These are phyloP conservation scores for Drosophila paramelanica DNA, from an alignment of 2,888 invertebrate species.

Conservation along the genomic window DNA sequence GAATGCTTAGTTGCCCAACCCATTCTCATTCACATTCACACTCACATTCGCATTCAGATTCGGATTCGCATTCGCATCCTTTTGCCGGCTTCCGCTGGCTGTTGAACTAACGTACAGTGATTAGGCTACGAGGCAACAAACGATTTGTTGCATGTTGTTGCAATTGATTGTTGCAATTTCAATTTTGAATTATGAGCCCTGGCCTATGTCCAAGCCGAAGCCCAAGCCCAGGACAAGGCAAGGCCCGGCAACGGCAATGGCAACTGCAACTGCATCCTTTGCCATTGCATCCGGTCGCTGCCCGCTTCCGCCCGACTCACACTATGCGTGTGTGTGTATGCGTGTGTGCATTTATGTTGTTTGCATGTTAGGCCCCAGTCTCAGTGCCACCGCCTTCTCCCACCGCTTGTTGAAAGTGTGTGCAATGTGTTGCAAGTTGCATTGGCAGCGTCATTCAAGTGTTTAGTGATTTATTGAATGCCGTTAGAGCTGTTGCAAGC, in stretches of 20 bases:
- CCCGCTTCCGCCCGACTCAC: conserved; percentile 46
- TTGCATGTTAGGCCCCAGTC: conserved; percentile 54
- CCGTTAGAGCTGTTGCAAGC: conserved; percentile 67
- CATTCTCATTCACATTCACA: neutral
- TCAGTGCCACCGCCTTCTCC: conserved; percentile 4
- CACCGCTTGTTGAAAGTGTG: conserved; percentile 13
- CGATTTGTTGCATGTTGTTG: conserved; percentile 81
- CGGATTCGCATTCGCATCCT: conserved; percentile 51
- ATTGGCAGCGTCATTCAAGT: conserved; percentile 79
- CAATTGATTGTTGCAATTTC: conserved; percentile 84
- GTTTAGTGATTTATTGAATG: conserved; percentile 84
- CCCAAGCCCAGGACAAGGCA: neutral
- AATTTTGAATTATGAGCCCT: conserved; percentile 83
- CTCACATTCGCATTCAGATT: conserved; percentile 28
- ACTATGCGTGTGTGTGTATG: neutral
- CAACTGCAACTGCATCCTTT: conserved; percentile 54
- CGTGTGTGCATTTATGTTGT: conserved; percentile 36
- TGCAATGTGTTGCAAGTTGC: conserved; percentile 79
- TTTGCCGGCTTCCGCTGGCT: conserved; percentile 59
- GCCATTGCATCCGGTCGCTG: conserved; percentile 58
- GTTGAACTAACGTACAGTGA: conserved; percentile 69
- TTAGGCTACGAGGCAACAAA: conserved; percentile 74
- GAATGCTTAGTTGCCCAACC: conserved; percentile 30
- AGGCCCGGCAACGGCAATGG: conserved; percentile 19
- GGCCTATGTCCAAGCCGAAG: conserved; percentile 17